Base-by-base conservation (phyloP, 2,888 invertebrate genomes). In the Cosmopolites sordidus region DNA sequence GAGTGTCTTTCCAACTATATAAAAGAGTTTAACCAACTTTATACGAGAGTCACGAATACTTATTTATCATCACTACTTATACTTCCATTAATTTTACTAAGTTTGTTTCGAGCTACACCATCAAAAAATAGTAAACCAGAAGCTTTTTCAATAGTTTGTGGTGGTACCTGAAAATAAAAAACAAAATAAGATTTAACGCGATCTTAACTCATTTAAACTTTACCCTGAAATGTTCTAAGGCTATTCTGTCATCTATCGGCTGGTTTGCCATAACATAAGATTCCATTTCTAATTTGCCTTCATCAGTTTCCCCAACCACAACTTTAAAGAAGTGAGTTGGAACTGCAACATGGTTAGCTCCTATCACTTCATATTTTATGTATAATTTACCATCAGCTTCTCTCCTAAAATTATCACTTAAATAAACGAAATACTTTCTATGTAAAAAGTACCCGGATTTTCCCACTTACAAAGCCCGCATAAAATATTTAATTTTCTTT, bases 261-360 rank as follows among this genome's bases (percentile, higher is more conserved):
- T 87, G 80, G 76, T 99, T 99, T 18, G 97, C 97, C 89, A 98
- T 87, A 0, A 97, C 86, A 72, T 90, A 99, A 1, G 92, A 83
- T 75, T 96, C 93, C 83, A 98, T 83, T 68, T 95, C 91, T 16
- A 91, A 79, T 15, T 80, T 75, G 1, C 86, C 86, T 64, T 84
- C 82, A 0, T 75, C 49, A 0, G 82, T 81, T 75, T 94, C 92
- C 1, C 83, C 81, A 0, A 94, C 88, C 33, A 93, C 78, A 3
- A 97, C 84, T 78, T 99, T 99, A 76, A 92, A 99, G 76, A 98
- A 99, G 73, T 99, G 98, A 0, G 98, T 99, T 0, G 98, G 99
- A 0, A 99, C 99, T 0, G 98, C 92, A 1, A 99, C 96, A 44
- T 91, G 83, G 74, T 93, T 96, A 0, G 83, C 75, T 0, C 97